Conservation (phyloP, 2,113 vertebrate species). For the Mastomys natalensis region DNA sequence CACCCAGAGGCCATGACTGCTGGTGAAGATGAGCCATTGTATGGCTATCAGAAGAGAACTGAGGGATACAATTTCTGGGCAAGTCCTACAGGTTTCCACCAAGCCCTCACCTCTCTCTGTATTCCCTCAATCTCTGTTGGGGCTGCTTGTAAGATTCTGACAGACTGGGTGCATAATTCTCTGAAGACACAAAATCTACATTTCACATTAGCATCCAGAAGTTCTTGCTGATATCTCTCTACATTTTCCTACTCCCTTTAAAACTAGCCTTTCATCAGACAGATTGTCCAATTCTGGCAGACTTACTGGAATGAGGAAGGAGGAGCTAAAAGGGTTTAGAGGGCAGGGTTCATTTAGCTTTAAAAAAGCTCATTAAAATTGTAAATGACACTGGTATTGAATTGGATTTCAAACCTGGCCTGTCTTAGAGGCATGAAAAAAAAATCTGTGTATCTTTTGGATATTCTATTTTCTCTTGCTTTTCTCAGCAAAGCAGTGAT, state of each 20-base stretch:
- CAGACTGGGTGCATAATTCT: not conserved
- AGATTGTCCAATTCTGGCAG: not conserved
- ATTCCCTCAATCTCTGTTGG: no score
- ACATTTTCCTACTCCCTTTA: not conserved
- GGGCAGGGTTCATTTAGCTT: not conserved
- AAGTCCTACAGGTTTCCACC: not conserved
- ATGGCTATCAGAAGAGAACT: not conserved
- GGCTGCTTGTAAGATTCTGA: not conserved
- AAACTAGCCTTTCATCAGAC: not conserved
- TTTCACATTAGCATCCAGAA: not conserved
- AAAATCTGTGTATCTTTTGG: not conserved
- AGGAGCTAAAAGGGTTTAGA: not conserved
- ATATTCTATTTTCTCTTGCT: not conserved
- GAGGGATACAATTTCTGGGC: no score
- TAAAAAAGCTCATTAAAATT: constrained; percentile 60
- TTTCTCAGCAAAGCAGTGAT: constrained; percentile 14
- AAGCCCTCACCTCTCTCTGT: not conserved
- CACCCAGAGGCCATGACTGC: not conserved
- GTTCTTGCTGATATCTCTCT: not conserved
- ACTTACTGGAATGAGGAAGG: not conserved
- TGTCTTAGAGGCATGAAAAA: constrained; percentile 53
- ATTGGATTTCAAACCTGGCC: constrained; percentile 57
- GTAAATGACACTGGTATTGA: constrained; percentile 36
- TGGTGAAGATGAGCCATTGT: not conserved
- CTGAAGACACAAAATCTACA: not conserved